phyloP scores from a whole-genome alignment of 2,888 invertebrate species.

The Troglohyphantes excavatus region DNA sequence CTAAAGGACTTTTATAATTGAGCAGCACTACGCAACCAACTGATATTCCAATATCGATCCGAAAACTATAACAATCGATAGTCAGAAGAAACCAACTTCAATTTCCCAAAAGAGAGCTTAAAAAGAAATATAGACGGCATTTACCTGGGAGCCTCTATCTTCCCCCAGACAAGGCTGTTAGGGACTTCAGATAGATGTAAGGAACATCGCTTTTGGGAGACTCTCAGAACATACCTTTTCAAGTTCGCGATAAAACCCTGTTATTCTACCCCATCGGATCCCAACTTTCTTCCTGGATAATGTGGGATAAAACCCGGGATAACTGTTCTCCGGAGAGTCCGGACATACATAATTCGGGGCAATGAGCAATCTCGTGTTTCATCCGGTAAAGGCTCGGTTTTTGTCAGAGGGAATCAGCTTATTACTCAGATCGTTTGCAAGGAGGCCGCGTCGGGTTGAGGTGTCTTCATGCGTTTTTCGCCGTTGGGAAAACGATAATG shows the following conservation, averaged over 20 bases:
- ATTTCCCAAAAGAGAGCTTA: background rate
- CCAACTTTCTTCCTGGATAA: background rate
- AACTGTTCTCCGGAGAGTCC: constrained; percentile 43
- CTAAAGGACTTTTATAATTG: too few relatives aligned
- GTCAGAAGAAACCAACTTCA: background rate
- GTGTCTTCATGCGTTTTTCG: background rate
- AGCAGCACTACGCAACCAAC: too few relatives aligned
- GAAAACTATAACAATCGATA: too few relatives aligned
- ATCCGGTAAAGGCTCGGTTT: background rate
- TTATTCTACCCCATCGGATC: constrained; percentile 7
- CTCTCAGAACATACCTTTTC: constrained; percentile 8
- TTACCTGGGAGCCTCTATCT: background rate
- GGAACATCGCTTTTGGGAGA: constrained; percentile 15
- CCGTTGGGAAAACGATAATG: background rate
- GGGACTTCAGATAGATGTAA: background rate
- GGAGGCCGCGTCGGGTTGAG: background rate
- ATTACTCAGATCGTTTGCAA: constrained; percentile 9
- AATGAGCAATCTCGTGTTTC: constrained; percentile 29
- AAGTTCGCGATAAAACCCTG: constrained; percentile 15
- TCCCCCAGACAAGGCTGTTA: constrained; percentile 15
- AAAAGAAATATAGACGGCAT: background rate
- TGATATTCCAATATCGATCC: too few relatives aligned
- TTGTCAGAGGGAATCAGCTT: background rate
- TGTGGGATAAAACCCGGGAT: constrained; percentile 35
- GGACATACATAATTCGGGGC: constrained; percentile 34